phyloP scores from a whole-genome alignment of 2,888 invertebrate genomes.

The Drosophila diplacantha region DNA sequence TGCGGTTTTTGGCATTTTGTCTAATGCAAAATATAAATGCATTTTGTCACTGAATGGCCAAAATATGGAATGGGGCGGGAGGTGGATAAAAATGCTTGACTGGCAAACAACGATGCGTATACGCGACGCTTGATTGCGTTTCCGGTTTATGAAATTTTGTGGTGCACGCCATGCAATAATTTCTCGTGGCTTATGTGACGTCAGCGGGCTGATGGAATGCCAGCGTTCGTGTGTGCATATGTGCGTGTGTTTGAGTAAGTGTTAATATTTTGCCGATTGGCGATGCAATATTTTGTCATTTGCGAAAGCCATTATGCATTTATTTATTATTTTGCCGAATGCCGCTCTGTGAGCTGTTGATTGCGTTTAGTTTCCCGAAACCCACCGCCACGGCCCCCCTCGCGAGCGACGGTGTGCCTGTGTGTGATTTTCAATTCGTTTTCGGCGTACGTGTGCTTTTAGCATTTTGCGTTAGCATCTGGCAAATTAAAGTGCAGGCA shows the following conservation, averaged over 20 bases:
- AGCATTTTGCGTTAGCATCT: constrained; percentile 57
- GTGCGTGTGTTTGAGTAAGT: constrained; percentile 34
- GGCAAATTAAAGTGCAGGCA: constrained; percentile 69
- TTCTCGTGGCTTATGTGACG: constrained; percentile 58
- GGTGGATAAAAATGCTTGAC: constrained; percentile 49
- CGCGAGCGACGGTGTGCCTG: constrained; percentile 17
- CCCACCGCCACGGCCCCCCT: not conserved
- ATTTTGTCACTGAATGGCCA: constrained; percentile 54
- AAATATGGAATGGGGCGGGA: not conserved
- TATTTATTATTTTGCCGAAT: constrained; percentile 65
- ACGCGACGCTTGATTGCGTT: constrained; percentile 71
- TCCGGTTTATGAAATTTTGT: constrained; percentile 70
- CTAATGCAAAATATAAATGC: constrained; percentile 62
- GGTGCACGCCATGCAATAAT: constrained; percentile 68
- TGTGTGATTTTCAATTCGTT: constrained; percentile 61
- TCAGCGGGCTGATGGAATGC: constrained; percentile 27
- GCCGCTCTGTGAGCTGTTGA: constrained; percentile 48
- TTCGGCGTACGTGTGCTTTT: constrained; percentile 56
- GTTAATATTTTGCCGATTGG: constrained; percentile 72
- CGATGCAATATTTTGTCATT: constrained; percentile 72
- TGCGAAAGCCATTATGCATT: constrained; percentile 67
- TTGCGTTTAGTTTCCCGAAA: constrained; percentile 49
- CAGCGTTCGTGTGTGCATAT: not conserved
- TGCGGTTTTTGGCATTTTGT: constrained; percentile 58
- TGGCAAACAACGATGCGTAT: constrained; percentile 47